These are phyloP conservation scores for Ochotona curzoniae DNA, from an alignment of 2,113 vertebrate genomes.

Conservation along the genomic window DNA sequence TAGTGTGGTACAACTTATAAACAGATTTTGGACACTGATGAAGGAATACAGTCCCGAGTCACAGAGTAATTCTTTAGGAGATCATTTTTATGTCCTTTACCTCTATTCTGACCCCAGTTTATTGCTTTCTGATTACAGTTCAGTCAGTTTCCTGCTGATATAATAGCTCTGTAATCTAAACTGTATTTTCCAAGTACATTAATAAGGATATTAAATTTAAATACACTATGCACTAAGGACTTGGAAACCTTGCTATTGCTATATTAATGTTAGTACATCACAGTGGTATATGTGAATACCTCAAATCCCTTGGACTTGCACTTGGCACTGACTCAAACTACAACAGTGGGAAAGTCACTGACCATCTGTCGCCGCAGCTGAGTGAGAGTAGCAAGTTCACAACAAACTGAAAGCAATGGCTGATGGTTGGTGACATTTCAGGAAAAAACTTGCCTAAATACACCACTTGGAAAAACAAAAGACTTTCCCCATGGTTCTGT, in stretches of 20 bases:
- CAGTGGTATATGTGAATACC: slow-evolving; percentile 6
- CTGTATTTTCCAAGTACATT: slow-evolving; percentile 57
- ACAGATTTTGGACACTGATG: slow-evolving; percentile 8
- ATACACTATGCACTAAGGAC: slow-evolving; percentile 50
- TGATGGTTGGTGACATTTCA: slow-evolving; percentile 24
- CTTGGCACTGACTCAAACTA: slow-evolving; percentile 76
- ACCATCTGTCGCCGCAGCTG: slow-evolving; percentile 77
- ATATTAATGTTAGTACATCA: slow-evolving; percentile 51
- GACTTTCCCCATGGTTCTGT: not conserved
- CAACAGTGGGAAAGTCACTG: slow-evolving; percentile 44
- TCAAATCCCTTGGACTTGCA: slow-evolving; percentile 59
- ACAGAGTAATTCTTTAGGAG: slow-evolving; percentile 45
- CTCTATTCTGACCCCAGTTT: slow-evolving; percentile 44
- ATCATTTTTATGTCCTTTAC: not conserved
- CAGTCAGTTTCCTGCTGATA: slow-evolving; percentile 45
- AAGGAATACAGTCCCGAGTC: slow-evolving; percentile 15
- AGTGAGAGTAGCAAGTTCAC: slow-evolving; percentile 60
- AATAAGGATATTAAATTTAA: slow-evolving; percentile 63
- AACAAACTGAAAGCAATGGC: slow-evolving; percentile 38
- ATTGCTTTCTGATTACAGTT: slow-evolving; percentile 61
- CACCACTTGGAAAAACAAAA: not conserved
- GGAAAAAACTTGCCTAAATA: not conserved
- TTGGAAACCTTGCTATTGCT: slow-evolving; percentile 47
- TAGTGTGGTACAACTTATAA: not conserved
- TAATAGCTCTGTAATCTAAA: slow-evolving; percentile 55